These are phyloP conservation scores for Cancer borealis DNA, from an alignment of 2,888 invertebrate genomes.

Conservation along the genomic window DNA sequence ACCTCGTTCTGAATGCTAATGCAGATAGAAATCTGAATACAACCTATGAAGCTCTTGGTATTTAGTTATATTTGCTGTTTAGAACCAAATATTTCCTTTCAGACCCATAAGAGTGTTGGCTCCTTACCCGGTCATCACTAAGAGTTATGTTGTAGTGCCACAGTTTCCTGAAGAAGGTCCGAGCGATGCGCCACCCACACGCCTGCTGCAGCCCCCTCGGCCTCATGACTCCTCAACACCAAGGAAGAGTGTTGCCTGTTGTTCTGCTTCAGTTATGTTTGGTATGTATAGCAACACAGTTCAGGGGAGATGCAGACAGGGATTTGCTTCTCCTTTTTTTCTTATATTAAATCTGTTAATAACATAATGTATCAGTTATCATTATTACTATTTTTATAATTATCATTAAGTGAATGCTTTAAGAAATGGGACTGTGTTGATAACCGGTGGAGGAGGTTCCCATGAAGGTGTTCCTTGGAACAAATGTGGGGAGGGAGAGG, in stretches of 20 bases:
- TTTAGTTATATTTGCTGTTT: no score
- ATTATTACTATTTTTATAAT: neutral
- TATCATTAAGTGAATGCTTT: no score
- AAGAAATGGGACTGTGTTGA: no score
- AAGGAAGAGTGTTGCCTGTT: neutral
- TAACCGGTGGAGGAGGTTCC: no score
- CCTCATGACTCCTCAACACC: conserved; percentile 8
- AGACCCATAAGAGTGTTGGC: neutral
- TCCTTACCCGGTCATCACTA: conserved; percentile 46
- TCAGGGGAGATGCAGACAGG: neutral
- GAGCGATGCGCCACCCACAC: conserved; percentile 57
- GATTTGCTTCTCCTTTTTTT: neutral
- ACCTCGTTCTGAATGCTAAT: no score
- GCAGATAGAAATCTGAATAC: no score
- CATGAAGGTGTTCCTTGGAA: no score
- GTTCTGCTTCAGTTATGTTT: neutral
- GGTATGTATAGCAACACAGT: neutral
- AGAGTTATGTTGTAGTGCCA: neutral
- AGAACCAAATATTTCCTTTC: neutral
- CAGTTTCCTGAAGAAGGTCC: conserved; percentile 34
- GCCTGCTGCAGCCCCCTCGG: conserved; percentile 35
- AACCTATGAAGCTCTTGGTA: no score
- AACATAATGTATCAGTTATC: neutral
- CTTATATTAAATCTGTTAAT: neutral
- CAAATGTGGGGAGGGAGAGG: no score